phyloP scores from a whole-genome alignment of 2,113 vertebrate genomes.

The Coptodon rendalli region DNA sequence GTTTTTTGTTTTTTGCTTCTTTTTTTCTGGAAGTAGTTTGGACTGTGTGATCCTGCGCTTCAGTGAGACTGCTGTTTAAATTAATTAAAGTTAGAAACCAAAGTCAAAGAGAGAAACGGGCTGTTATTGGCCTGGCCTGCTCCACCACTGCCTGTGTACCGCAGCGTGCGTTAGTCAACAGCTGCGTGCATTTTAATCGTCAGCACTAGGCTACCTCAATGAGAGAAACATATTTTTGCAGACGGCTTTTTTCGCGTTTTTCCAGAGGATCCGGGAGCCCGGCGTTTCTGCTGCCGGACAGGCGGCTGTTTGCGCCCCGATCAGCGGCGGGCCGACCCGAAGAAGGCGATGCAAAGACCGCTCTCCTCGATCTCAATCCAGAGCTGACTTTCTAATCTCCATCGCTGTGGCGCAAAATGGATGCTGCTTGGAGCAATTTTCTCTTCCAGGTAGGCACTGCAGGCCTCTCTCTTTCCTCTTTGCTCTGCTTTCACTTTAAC shows the following conservation, averaged over 20 bases:
- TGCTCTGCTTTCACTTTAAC: neutral
- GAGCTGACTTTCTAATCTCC: slow-evolving; percentile 63
- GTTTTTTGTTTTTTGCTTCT: neutral
- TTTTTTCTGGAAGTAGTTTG: neutral
- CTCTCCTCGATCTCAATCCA: slow-evolving; percentile 42
- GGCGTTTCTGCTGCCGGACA: slow-evolving; percentile 3
- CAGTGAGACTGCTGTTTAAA: neutral
- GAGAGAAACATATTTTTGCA: slow-evolving; percentile 29
- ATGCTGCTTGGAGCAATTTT: slow-evolving; percentile 79
- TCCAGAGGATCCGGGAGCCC: neutral
- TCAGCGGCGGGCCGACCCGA: neutral
- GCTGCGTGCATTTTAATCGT: slow-evolving; percentile 52
- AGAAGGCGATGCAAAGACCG: slow-evolving; percentile 46
- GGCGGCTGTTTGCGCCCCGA: neutral
- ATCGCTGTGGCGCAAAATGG: slow-evolving; percentile 72
- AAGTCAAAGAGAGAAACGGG: slow-evolving; percentile 31
- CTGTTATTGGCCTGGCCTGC: slow-evolving; percentile 32
- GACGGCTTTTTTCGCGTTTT: slow-evolving; percentile 30
- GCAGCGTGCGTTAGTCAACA: slow-evolving; percentile 44
- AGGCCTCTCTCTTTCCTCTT: neutral
- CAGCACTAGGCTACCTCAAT: slow-evolving; percentile 49
- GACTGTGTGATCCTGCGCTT: slow-evolving; percentile 3
- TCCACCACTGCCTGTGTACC: slow-evolving; percentile 11
- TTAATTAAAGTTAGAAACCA: slow-evolving; percentile 55
- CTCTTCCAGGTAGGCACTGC: slow-evolving; percentile 71